Conservation (phyloP, 2,113 vertebrate species). For the Catharus minimus region DNA sequence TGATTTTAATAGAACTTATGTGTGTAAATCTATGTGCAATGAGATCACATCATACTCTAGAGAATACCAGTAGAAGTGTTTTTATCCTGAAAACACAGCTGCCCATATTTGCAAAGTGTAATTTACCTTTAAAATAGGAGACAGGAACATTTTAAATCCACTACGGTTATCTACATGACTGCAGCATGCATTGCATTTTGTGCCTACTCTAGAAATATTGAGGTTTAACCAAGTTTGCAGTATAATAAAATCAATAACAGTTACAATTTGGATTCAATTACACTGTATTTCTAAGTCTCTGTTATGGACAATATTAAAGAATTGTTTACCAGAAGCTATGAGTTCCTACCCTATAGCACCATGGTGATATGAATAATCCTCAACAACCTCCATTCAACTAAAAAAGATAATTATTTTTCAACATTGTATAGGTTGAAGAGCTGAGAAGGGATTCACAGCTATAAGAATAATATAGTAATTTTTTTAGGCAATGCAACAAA, state of each 20-base stretch:
- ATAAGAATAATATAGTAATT: not conserved
- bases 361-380: not conserved
- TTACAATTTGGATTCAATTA: not conserved
- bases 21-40: not conserved
- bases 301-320: not conserved
- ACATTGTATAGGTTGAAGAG: not conserved
- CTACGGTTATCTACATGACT: not conserved
- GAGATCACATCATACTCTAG: not conserved
- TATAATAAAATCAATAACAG: not conserved
- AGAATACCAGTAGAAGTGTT: not conserved
- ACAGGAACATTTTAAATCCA: not conserved
- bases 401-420: not conserved
- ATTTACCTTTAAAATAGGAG: not conserved
- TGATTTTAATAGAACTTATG: constrained; percentile 17
- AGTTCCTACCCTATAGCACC: not conserved
- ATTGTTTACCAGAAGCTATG: not conserved
- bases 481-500: not conserved
- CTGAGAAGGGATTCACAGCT: not conserved
- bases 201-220: not conserved
- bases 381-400: not conserved
- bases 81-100: constrained; percentile 5
- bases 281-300: not conserved
- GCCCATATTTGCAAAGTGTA: not conserved
- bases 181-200: not conserved
- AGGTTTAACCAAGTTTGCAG: not conserved